phyloP scores from a whole-genome alignment of 2,797 vertebrate species.

The Benthosema pterotum region DNA sequence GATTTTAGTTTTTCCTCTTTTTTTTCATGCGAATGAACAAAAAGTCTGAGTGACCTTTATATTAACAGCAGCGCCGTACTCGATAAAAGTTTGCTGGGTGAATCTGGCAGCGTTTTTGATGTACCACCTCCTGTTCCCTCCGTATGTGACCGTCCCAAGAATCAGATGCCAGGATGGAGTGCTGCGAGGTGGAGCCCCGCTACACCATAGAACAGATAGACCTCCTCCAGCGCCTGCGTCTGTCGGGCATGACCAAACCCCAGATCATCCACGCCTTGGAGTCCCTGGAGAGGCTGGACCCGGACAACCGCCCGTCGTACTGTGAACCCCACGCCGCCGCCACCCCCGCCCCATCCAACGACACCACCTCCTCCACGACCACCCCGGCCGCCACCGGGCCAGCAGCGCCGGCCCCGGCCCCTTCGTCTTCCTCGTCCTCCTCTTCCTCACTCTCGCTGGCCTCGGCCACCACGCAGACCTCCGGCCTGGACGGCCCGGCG shows the following conservation, averaged over 20 bases:
- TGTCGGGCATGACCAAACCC: conserved; percentile 85
- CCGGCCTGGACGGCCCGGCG: conserved; percentile 78
- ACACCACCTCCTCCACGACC: conserved; percentile 35
- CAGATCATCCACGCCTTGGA: conserved; percentile 85
- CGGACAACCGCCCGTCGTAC: conserved; percentile 76
- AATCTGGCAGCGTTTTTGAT: no score
- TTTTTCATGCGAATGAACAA: background rate
- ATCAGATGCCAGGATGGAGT: conserved; percentile 82
- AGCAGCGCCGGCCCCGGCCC: background rate
- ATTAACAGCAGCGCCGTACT: conserved; percentile 17
- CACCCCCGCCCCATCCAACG: conserved; percentile 62
- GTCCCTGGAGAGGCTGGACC: conserved; percentile 85
- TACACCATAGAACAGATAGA: conserved; percentile 89
- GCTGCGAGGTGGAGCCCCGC: conserved; percentile 82
- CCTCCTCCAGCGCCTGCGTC: conserved; percentile 84
- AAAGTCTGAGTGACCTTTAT: conserved; percentile 16
- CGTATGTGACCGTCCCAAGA: no score
- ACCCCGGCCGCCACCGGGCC: no score
- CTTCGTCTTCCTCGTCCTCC: conserved; percentile 79
- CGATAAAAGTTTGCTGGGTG: conserved; percentile 19
- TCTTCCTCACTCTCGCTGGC: conserved; percentile 82
- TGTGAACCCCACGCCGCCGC: conserved; percentile 73
- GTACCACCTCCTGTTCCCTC: no score
- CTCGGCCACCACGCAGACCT: conserved; percentile 86
- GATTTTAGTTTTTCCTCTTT: conserved; percentile 21